phyloP scores from a whole-genome alignment of 37 sponge, comb jelly and placozoan genomes.

The Chondrosia reniformis region DNA sequence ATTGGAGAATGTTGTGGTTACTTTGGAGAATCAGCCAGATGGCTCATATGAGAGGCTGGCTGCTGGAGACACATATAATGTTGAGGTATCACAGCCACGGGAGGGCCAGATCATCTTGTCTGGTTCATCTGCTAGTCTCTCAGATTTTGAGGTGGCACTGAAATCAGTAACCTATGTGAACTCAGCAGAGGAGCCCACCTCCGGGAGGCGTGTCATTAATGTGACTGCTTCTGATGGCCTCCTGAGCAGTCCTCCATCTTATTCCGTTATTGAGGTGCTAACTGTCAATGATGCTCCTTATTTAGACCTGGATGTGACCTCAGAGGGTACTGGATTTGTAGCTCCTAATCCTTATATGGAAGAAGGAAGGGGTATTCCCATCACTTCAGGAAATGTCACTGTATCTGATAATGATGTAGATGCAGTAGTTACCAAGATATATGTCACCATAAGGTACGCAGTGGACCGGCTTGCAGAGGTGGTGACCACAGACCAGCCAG shows the following conservation, averaged over 20 bases:
- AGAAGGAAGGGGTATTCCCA: slow-evolving; percentile 34
- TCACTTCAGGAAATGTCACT: slow-evolving; percentile 55
- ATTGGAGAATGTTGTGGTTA: slow-evolving; percentile 22
- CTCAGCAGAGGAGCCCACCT: slow-evolving; percentile 61
- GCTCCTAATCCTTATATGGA: slow-evolving; percentile 51
- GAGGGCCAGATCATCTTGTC: neutral
- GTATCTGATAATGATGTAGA: slow-evolving; percentile 56
- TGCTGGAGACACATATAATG: neutral
- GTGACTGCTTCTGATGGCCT: slow-evolving; percentile 59
- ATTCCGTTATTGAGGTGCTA: slow-evolving; percentile 13
- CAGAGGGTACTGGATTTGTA: slow-evolving; percentile 31
- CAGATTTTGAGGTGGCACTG: slow-evolving; percentile 30
- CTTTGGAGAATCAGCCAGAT: slow-evolving; percentile 29
- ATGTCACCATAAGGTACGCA: slow-evolving; percentile 37
- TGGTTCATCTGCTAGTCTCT: neutral
- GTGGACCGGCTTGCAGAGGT: slow-evolving; percentile 38
- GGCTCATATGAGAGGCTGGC: neutral
- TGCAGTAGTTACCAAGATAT: neutral
- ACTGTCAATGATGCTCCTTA: slow-evolving; percentile 59
- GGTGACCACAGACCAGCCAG: slow-evolving; percentile 23
- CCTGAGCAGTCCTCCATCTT: slow-evolving; percentile 17
- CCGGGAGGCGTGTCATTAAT: slow-evolving; percentile 19
- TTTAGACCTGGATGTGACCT: slow-evolving; percentile 44
- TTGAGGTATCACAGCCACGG: neutral
- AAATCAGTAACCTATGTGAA: slow-evolving; percentile 48